Percentiles rank a stretch among this genome's conserved stretches.
Evolutionary conservation across 2,888 invertebrate species (phyloP).

Genomic region (Drepana falcataria): DNA sequence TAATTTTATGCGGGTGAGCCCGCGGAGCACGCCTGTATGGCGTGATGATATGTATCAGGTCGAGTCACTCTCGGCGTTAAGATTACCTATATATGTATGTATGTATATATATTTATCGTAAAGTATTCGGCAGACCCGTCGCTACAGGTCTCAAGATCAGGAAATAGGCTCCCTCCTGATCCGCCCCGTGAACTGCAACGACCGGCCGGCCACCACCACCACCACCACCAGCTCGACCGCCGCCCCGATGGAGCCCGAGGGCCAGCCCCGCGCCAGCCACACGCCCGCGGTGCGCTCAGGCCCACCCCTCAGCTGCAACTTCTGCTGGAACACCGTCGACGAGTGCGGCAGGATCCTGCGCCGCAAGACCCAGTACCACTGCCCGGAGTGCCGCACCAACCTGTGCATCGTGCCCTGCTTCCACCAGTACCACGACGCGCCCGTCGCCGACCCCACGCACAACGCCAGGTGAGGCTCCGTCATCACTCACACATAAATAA

Average conservation of each 20-base stretch:
- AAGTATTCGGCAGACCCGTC: conserved; percentile 25
- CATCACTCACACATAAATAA: background rate
- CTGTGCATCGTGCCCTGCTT: conserved; percentile 94
- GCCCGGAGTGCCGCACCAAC: conserved; percentile 93
- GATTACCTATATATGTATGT: no score
- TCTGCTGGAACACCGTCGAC: conserved; percentile 94
- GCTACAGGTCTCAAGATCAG: conserved; percentile 31
- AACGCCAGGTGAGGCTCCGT: conserved; percentile 36
- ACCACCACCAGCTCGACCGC: conserved; percentile 25
- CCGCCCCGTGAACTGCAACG: conserved; percentile 39
- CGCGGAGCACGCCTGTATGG: no score
- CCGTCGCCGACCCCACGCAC: conserved; percentile 25
- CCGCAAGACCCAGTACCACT: conserved; percentile 93
- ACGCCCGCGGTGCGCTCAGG: conserved; percentile 90
- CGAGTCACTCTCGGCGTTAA: no score
- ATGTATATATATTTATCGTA: conserved; percentile 10
- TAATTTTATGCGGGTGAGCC: no score
- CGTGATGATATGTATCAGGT: no score
- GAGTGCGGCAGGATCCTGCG: conserved; percentile 88
- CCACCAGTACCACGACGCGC: conserved; percentile 88
- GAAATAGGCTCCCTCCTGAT: conserved; percentile 37
- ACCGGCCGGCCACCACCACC: conserved; percentile 30
- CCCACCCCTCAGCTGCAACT: conserved; percentile 92
- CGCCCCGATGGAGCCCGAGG: conserved; percentile 18
- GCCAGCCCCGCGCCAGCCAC: conserved; percentile 82